Evolutionary conservation across 2,113 vertebrate species (phyloP).

Genomic region (Scortum barcoo): DNA sequence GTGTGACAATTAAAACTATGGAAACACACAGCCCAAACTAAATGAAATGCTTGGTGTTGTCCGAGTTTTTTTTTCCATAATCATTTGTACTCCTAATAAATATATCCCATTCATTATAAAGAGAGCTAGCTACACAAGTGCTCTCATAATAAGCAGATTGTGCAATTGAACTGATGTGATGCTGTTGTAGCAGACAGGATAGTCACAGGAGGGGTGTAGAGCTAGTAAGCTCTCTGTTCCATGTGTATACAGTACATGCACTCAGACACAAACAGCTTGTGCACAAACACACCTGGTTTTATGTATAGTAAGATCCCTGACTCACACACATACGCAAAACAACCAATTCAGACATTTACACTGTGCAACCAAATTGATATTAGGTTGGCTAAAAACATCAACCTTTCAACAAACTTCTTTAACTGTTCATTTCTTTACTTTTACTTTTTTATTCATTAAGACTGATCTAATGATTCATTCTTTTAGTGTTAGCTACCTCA

Average conservation of each 20-base stretch:
- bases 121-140: background rate
- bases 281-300: background rate
- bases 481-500: background rate
- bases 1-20: background rate
- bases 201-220: conserved; percentile 63
- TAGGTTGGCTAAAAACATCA: background rate
- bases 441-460: background rate
- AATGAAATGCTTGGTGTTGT: conserved; percentile 36
- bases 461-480: background rate
- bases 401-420: background rate
- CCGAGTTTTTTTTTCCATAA: conserved; percentile 9
- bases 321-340: background rate
- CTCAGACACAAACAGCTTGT: conserved; percentile 8
- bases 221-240: conserved; percentile 56
- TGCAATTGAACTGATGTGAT: conserved; percentile 7
- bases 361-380: conserved; percentile 7
- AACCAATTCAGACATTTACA: background rate
- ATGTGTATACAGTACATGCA: conserved; percentile 39
- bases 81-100: conserved; percentile 23
- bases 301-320: background rate
- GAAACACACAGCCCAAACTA: conserved; percentile 7
- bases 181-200: conserved; percentile 28
- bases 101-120: conserved; percentile 14
- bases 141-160: background rate
- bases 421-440: background rate